Percentiles rank a stretch among this genome's conserved stretches.
Evolutionary conservation across 53 echinoderm and acorn worm genomes (phyloP).

Genomic region (Zoroaster sp.): DNA sequence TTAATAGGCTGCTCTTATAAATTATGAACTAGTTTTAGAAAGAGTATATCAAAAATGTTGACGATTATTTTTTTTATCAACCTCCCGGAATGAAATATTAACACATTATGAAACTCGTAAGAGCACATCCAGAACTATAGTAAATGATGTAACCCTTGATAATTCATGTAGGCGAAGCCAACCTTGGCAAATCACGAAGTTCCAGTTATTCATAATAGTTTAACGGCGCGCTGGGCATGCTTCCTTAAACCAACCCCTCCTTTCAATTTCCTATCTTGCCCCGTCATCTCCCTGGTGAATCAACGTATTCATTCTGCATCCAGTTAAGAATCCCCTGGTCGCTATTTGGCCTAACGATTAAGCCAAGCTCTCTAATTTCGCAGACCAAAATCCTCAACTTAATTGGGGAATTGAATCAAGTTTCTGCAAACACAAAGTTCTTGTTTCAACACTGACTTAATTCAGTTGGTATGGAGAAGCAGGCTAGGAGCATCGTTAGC

Average conservation of each 20-base stretch:
- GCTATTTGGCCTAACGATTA: constrained; percentile 35
- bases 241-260: not conserved
- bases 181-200: constrained; percentile 9
- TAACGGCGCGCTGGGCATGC: constrained; percentile 4
- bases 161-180: not conserved
- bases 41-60: no score
- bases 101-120: no score
- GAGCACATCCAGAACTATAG: no score
- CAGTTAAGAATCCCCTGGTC: not conserved
- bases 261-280: not conserved
- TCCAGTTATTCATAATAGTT: not conserved
- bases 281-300: not conserved
- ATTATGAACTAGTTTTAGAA: no score
- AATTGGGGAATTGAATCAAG: constrained; percentile 1
- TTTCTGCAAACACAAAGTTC: not conserved
- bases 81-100: no score
- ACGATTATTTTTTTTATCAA: no score
- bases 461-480: not conserved
- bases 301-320: not conserved
- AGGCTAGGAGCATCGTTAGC: not conserved
- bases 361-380: constrained; percentile 8
- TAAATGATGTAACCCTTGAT: not conserved
- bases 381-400: not conserved
- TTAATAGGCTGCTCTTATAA: no score
- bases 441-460: constrained; percentile 33